Conservation (phyloP, 2,797 vertebrate species). For the Argya squamiceps region DNA sequence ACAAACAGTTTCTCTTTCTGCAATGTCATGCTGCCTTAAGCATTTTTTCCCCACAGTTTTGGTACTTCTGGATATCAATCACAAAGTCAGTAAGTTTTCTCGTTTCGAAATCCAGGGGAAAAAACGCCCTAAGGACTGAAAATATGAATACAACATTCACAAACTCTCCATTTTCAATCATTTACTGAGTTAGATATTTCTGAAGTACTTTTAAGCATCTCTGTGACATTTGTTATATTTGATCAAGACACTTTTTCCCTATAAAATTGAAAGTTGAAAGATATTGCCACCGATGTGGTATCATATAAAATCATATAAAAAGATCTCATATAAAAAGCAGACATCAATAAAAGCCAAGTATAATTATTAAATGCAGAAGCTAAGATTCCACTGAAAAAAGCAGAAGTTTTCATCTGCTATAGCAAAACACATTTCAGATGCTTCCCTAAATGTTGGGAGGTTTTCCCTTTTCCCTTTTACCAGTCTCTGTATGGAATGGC, state of each 20-base stretch:
- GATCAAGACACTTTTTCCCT: not conserved
- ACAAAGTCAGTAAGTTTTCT: not conserved
- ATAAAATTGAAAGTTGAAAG: not conserved
- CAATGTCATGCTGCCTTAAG: not conserved
- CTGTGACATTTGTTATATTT: not conserved
- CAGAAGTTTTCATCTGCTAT: not conserved
- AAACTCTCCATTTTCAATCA: not conserved
- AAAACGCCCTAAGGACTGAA: not conserved
- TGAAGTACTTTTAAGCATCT: not conserved
- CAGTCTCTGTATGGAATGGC: not conserved
- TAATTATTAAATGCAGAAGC: not conserved
- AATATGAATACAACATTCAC: not conserved
- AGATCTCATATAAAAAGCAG: not conserved
- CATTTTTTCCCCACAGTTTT: not conserved
- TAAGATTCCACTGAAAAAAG: not conserved
- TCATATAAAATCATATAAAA: not conserved
- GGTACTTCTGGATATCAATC: not conserved
- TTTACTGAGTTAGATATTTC: not conserved
- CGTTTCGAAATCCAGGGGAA: not conserved
- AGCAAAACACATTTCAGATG: not conserved
- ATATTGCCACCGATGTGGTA: not conserved
- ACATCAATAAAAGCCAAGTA: not conserved
- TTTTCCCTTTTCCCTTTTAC: not conserved
- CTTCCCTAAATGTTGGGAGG: rapidly evolving
- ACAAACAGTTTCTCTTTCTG: not conserved